phyloP scores from a whole-genome alignment of 2,797 vertebrate genomes.

The Xyrichtys novacula region DNA sequence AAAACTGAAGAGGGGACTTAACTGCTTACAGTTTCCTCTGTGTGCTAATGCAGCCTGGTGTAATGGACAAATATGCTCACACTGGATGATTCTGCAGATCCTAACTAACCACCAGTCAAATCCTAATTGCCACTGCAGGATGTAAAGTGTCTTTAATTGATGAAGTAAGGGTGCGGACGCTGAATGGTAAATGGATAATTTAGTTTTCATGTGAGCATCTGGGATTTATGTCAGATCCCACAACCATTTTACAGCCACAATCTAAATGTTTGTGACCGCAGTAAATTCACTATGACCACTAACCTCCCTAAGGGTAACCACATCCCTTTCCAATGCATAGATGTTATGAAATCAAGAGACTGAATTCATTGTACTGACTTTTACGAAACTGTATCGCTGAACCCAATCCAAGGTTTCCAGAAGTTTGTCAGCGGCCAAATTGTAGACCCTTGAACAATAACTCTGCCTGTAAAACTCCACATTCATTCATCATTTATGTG shows the following conservation, averaged over 20 bases:
- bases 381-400: neutral
- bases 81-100: neutral
- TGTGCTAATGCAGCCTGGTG: neutral
- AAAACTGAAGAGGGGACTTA: neutral
- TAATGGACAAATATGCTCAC: neutral
- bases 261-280: neutral
- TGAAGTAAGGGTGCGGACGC: neutral
- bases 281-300: neutral
- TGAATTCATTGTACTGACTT: neutral
- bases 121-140: too few species aligned
- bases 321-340: neutral
- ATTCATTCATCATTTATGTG: neutral
- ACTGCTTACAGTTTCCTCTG: neutral
- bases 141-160: neutral
- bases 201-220: neutral
- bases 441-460: neutral
- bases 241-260: neutral
- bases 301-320: neutral
- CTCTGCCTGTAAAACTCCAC: neutral
- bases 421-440: neutral
- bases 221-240: neutral
- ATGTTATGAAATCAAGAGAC: neutral
- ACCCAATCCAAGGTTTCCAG: neutral
- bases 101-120: neutral
- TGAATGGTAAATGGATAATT: neutral